A percentile compares a stretch with the other conserved stretches of the same genome.
Evolutionary conservation across 1,140 invertebrate species (phyloP).

Genomic region (Acromyrmex charruanus): DNA sequence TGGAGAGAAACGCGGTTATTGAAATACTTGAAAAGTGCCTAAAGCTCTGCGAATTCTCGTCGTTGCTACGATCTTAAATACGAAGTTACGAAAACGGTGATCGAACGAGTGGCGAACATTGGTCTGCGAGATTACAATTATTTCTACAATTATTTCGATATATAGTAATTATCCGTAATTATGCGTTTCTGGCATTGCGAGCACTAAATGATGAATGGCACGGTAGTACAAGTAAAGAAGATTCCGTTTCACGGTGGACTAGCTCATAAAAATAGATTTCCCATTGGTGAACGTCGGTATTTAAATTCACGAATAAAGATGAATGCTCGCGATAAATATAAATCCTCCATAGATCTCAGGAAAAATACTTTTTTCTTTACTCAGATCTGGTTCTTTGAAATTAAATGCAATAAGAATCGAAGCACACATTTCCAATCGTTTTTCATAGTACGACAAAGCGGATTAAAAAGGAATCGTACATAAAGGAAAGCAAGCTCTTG

Average conservation of each 20-base stretch:
- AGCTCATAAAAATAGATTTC: slow-evolving; percentile 40
- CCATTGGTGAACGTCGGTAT: neutral
- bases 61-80: slow-evolving; percentile 24
- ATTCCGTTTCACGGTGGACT: slow-evolving; percentile 58
- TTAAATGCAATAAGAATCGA: neutral
- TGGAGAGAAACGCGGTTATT: slow-evolving; percentile 15
- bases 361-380: neutral
- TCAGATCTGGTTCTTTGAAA: neutral
- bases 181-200: slow-evolving; percentile 69
- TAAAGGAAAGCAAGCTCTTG: slow-evolving; percentile 68
- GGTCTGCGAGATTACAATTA: slow-evolving; percentile 63
- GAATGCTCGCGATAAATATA: neutral
- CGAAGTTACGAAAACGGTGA: slow-evolving; percentile 38
- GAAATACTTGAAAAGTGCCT: slow-evolving; percentile 37
- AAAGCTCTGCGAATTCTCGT: slow-evolving; percentile 19
- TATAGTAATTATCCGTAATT: slow-evolving; percentile 73
- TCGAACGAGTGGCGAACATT: slow-evolving; percentile 57
- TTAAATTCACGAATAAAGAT: neutral
- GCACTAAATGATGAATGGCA: slow-evolving; percentile 68
- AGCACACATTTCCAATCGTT: neutral
- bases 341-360: neutral
- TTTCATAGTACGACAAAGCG: neutral
- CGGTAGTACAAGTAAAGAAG: slow-evolving; percentile 58
- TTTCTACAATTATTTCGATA: slow-evolving; percentile 66
- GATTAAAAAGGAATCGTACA: slow-evolving; percentile 45